A percentile compares a stretch with the other conserved stretches of the same genome.
These are phyloP conservation scores for Holacanthus passer DNA, from an alignment of 2,113 vertebrate species.

Conservation along the genomic window DNA sequence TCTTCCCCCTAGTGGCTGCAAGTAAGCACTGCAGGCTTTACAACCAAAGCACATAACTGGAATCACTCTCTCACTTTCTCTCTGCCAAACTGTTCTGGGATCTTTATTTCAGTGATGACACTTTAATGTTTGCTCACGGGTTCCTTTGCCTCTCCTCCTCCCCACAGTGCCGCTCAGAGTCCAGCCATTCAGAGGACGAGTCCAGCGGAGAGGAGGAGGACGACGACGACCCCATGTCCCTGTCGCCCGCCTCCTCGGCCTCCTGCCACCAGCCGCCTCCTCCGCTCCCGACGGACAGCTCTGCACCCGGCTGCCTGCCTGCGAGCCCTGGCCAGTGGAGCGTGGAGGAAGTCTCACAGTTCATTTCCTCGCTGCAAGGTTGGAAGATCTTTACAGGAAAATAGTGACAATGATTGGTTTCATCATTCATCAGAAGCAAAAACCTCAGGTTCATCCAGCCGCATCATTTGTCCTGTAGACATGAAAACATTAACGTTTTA, in stretches of 20 bases:
- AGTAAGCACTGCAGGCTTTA: neutral
- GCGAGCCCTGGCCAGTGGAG: constrained; percentile 93
- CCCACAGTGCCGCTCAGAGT: constrained; percentile 91
- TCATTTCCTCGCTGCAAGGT: constrained; percentile 97
- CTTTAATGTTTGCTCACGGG: neutral
- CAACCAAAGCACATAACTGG: neutral
- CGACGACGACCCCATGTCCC: constrained; percentile 87
- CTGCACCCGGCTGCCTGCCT: constrained; percentile 87
- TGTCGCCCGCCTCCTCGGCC: constrained; percentile 91
- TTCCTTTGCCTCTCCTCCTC: too few relatives aligned
- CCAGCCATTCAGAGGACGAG: constrained; percentile 94
- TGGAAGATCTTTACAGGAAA: constrained; percentile 16
- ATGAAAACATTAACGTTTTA: neutral
- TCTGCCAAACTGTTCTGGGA: neutral
- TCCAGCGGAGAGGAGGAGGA: constrained; percentile 94
- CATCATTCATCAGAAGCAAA: too few relatives aligned
- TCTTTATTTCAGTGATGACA: neutral
- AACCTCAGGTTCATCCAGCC: too few relatives aligned
- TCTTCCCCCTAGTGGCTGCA: constrained; percentile 26
- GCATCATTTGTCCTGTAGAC: neutral
- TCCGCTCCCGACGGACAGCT: constrained; percentile 75
- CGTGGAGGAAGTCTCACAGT: constrained; percentile 95
- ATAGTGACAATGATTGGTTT: neutral
- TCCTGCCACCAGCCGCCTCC: constrained; percentile 86
- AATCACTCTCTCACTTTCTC: neutral